Percentiles rank a stretch among this genome's conserved stretches.
phyloP scores from a whole-genome alignment of 1,140 invertebrate species.

The Cardiocondyla obscurior region DNA sequence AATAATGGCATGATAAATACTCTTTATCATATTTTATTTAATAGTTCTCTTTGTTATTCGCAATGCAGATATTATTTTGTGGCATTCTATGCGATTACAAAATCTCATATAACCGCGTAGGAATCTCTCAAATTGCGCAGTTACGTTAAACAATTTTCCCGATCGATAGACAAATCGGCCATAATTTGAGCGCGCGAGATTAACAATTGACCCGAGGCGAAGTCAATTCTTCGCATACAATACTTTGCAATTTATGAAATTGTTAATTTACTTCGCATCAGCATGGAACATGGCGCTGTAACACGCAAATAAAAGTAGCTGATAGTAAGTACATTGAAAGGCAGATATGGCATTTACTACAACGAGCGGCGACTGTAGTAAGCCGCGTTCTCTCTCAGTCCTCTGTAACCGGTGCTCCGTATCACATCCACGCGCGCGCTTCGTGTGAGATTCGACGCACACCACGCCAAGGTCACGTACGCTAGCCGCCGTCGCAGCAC shows the following conservation, averaged over 20 bases:
- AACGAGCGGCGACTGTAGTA: too few relatives aligned
- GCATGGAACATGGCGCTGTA: neutral
- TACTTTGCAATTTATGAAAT: slow-evolving; percentile 39
- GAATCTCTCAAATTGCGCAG: too few relatives aligned
- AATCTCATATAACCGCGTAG: neutral
- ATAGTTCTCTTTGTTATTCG: neutral
- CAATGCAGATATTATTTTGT: neutral
- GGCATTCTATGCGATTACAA: neutral
- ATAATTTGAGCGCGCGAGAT: slow-evolving; percentile 6
- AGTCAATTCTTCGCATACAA: neutral
- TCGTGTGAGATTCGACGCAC: too few relatives aligned
- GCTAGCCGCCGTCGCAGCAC: too few relatives aligned
- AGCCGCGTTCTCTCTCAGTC: too few relatives aligned
- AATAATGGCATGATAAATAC: neutral
- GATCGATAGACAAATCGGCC: neutral
- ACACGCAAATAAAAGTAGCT: neutral
- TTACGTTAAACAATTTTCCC: slow-evolving; percentile 18
- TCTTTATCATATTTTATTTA: neutral
- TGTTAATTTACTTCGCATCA: slow-evolving; percentile 32
- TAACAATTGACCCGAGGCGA: neutral
- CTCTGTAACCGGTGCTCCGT: too few relatives aligned
- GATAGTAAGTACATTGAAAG: too few relatives aligned
- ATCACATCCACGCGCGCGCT: too few relatives aligned
- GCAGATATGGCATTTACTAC: too few relatives aligned
- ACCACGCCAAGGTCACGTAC: too few relatives aligned